phyloP scores from a whole-genome alignment of 1,140 invertebrate genomes.

The Diachasmimorpha longicaudata region DNA sequence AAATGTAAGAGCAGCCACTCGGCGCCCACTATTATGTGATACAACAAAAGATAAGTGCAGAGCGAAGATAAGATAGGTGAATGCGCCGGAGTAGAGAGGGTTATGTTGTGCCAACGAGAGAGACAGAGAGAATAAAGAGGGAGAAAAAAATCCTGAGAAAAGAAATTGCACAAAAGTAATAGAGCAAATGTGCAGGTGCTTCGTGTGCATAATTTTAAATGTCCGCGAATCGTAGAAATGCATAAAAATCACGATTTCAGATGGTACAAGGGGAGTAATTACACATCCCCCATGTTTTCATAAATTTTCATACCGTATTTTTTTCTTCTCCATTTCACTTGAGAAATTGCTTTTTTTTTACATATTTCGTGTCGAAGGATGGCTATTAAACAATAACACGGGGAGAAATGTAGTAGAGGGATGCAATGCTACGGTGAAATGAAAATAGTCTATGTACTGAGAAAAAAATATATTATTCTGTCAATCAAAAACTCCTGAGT shows the following conservation, averaged over 20 bases:
- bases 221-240: neutral
- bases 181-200: neutral
- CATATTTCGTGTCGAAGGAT: slow-evolving; percentile 2
- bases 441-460: too few species aligned
- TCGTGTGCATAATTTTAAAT: neutral
- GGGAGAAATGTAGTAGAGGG: neutral
- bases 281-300: neutral
- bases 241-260: neutral
- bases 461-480: too few species aligned
- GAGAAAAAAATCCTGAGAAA: slow-evolving; percentile 6
- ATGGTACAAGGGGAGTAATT: neutral
- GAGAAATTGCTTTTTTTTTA: neutral
- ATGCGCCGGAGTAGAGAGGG: slow-evolving; percentile 18
- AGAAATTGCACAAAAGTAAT: neutral
- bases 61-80: slow-evolving; percentile 33
- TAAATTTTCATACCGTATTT: neutral
- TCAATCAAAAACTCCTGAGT: too few species aligned
- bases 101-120: slow-evolving; percentile 16
- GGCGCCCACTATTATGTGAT: slow-evolving; percentile 33
- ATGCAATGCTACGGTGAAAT: neutral
- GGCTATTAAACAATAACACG: neutral
- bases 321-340: neutral
- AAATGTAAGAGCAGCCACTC: slow-evolving; percentile 26
- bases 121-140: neutral
- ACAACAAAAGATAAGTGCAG: slow-evolving; percentile 33